Evolutionary conservation across 2,797 vertebrate species (phyloP).

Genomic region (Chloroceryle inda): DNA sequence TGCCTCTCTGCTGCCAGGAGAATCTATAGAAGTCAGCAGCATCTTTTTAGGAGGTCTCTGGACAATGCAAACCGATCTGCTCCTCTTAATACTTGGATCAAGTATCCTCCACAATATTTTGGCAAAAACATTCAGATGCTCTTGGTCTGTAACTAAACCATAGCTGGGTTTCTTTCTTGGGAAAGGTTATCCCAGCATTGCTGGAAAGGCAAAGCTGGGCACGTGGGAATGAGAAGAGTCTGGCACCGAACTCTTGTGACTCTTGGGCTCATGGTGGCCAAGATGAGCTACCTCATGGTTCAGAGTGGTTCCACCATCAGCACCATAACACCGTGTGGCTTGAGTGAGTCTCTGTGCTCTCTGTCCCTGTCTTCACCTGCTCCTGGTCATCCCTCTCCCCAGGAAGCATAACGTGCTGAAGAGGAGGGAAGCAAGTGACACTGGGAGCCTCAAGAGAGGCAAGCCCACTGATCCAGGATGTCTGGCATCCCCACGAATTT

Average conservation of each 20-base stretch:
- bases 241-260: background rate
- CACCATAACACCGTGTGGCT: fast-evolving
- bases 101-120: background rate
- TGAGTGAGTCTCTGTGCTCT: fast-evolving
- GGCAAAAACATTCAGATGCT: background rate
- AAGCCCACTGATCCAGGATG: background rate
- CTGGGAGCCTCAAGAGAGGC: background rate
- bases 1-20: background rate
- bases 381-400: background rate
- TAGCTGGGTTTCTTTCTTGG: background rate
- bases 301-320: background rate
- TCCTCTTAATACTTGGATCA: background rate
- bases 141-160: background rate
- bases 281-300: background rate
- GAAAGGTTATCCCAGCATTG: background rate
- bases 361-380: background rate
- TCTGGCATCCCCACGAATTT: fast-evolving
- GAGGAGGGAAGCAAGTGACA: background rate
- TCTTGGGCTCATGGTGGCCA: background rate
- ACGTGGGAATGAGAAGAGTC: fast-evolving
- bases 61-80: background rate
- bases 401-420: fast-evolving
- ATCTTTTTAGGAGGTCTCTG: background rate
- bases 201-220: background rate
- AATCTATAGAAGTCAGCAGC: background rate